These are phyloP conservation scores for Eulacestoma nigropectus DNA, from an alignment of 2,113 vertebrate genomes.

Conservation along the genomic window DNA sequence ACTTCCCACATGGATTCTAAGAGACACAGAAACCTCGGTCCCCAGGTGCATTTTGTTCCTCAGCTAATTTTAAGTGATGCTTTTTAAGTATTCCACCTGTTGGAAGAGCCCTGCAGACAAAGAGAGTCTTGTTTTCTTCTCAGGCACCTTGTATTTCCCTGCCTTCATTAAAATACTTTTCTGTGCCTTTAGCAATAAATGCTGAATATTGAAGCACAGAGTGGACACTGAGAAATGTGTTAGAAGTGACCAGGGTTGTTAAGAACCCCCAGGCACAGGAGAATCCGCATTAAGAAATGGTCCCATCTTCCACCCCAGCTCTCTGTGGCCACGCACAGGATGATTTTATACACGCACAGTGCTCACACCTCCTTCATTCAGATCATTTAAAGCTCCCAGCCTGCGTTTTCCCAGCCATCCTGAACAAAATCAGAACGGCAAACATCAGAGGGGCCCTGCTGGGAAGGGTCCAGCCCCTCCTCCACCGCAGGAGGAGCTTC, in stretches of 20 bases:
- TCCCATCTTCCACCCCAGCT: background rate
- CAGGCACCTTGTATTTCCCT: background rate
- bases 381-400: background rate
- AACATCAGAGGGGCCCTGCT: background rate
- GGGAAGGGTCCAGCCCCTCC: background rate
- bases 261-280: background rate
- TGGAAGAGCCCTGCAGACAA: background rate
- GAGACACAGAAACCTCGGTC: background rate
- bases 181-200: background rate
- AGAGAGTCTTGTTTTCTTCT: background rate
- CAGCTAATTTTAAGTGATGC: accelerated
- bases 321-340: background rate
- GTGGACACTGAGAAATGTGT: background rate
- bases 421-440: background rate
- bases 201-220: background rate
- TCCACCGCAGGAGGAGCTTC: background rate
- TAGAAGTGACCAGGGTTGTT: background rate
- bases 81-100: background rate
- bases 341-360: background rate
- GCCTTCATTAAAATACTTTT: background rate
- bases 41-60: background rate
- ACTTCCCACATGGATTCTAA: background rate
- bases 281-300: accelerated
- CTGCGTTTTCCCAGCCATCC: background rate
- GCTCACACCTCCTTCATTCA: background rate